Conservation (phyloP, 2,797 vertebrate genomes). For the Pelobates cultripes region DNA sequence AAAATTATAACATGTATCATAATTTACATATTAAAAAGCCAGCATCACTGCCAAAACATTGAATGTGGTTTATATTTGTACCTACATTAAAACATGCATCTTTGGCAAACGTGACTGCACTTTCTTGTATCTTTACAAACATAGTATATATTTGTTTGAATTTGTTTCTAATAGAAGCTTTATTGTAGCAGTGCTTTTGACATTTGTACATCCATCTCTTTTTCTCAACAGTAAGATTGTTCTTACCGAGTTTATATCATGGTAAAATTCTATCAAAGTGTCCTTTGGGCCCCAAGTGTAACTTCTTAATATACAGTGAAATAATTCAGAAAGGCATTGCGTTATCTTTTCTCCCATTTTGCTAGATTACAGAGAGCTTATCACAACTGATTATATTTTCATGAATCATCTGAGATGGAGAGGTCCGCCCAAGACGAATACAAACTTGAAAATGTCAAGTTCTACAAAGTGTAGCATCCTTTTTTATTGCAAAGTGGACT, state of each 20-base stretch:
- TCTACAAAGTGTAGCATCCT: slow-evolving; percentile 2
- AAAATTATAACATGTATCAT: slow-evolving; percentile 65
- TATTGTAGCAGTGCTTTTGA: slow-evolving; percentile 73
- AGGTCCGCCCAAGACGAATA: slow-evolving; percentile 39
- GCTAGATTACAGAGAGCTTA: slow-evolving; percentile 54
- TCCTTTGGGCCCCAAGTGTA: slow-evolving; percentile 81
- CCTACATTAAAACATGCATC: slow-evolving; percentile 77
- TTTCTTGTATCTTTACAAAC: slow-evolving; percentile 69
- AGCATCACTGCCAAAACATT: slow-evolving; percentile 82
- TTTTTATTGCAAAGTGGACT: background rate
- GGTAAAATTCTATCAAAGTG: slow-evolving; percentile 79
- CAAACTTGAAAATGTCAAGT: slow-evolving; percentile 19
- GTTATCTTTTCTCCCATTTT: slow-evolving; percentile 61
- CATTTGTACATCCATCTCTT: slow-evolving; percentile 79
- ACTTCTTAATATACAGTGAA: slow-evolving; percentile 71
- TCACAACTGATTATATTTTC: slow-evolving; percentile 39
- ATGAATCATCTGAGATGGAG: slow-evolving; percentile 46
- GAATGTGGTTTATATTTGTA: slow-evolving; percentile 77
- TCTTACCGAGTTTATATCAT: slow-evolving; percentile 74
- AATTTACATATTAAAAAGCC: slow-evolving; percentile 73
- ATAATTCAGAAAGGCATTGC: slow-evolving; percentile 60
- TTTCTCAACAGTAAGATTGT: slow-evolving; percentile 74
- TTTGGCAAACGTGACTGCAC: slow-evolving; percentile 67
- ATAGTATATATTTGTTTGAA: slow-evolving; percentile 65
- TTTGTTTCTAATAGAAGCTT: slow-evolving; percentile 73